Conservation (phyloP, 2,113 vertebrate species). For the Cricetomys ansorgei region DNA sequence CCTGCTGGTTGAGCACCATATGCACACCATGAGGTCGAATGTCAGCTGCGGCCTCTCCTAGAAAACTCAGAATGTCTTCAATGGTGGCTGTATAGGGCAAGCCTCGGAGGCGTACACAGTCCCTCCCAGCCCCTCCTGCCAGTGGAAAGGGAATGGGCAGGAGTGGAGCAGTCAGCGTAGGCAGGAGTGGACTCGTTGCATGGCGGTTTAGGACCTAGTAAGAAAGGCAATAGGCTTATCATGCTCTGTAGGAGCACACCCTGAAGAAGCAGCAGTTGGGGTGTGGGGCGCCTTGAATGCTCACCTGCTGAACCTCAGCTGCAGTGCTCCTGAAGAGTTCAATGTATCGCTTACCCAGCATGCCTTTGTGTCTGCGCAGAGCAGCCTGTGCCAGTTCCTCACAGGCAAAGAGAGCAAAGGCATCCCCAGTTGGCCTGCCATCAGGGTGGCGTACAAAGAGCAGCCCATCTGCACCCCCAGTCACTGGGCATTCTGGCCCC, state of each 20-base stretch:
- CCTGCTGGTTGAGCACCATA: constrained; percentile 99
- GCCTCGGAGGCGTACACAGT: constrained; percentile 95
- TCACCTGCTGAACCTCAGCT: constrained; percentile 97
- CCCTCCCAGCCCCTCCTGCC: constrained; percentile 88
- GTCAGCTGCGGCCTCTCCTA: constrained; percentile 95
- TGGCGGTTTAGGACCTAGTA: constrained; percentile 95
- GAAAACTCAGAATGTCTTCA: constrained; percentile 97
- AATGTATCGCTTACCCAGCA: constrained; percentile 97
- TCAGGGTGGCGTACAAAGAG: constrained; percentile 98
- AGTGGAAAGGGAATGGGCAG: constrained; percentile 92
- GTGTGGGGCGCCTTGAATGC: neutral
- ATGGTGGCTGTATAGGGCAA: constrained; percentile 96
- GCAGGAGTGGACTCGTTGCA: constrained; percentile 95
- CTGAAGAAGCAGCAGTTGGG: neutral
- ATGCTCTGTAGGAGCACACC: neutral
- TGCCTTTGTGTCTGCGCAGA: constrained; percentile 97
- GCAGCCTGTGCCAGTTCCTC: constrained; percentile 97
- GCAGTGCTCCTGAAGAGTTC: constrained; percentile 98
- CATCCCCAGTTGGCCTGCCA: constrained; percentile 96
- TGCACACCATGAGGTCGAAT: constrained; percentile 98
- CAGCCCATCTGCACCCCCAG: constrained; percentile 93
- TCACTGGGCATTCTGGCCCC: constrained; percentile 93
- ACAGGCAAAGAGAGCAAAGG: constrained; percentile 97
- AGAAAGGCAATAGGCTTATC: constrained; percentile 14
- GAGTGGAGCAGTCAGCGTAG: constrained; percentile 92